Evolutionary conservation across 2,888 invertebrate genomes (phyloP).

Genomic region (Drosophila hamatofila): DNA sequence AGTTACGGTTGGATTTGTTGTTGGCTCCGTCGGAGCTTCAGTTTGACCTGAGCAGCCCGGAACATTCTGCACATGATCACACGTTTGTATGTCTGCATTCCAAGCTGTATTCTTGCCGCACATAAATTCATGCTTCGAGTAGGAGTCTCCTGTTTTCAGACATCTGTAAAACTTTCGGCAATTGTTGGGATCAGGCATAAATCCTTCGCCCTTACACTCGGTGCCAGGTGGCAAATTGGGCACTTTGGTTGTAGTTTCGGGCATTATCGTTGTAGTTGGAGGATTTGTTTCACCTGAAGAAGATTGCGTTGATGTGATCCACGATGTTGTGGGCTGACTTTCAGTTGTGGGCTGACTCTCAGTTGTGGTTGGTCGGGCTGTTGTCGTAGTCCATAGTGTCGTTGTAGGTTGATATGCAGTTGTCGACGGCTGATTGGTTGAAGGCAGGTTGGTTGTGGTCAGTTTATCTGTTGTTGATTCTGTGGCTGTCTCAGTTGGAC

Average conservation of each 20-base stretch:
- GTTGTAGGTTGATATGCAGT: slow-evolving; percentile 26
- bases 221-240: slow-evolving; percentile 82
- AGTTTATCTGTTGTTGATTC: slow-evolving; percentile 26
- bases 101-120: slow-evolving; percentile 90
- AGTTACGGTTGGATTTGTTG: slow-evolving; percentile 29
- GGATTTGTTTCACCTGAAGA: no score
- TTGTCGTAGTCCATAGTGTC: slow-evolving; percentile 21
- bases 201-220: slow-evolving; percentile 87
- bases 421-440: slow-evolving; percentile 10
- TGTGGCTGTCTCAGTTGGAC: slow-evolving; percentile 23
- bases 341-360: slow-evolving; percentile 23
- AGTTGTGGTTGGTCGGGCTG: slow-evolving; percentile 33
- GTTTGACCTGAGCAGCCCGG: slow-evolving; percentile 76
- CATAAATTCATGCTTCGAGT: slow-evolving; percentile 86
- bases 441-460: slow-evolving; percentile 9
- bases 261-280: slow-evolving; percentile 61
- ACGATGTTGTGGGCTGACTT: slow-evolving; percentile 18
- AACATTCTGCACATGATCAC: slow-evolving; percentile 86
- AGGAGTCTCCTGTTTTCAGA: slow-evolving; percentile 86
- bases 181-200: slow-evolving; percentile 87
- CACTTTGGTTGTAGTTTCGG: slow-evolving; percentile 64
- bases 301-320: slow-evolving; percentile 25
- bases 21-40: slow-evolving; percentile 52
- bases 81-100: slow-evolving; percentile 88
- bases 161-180: slow-evolving; percentile 88